Evolutionary conservation across 2,113 vertebrate genomes (phyloP), one percentile per base, ranked within the genome.

Genomic region (Rostratula benghalensis): DNA sequence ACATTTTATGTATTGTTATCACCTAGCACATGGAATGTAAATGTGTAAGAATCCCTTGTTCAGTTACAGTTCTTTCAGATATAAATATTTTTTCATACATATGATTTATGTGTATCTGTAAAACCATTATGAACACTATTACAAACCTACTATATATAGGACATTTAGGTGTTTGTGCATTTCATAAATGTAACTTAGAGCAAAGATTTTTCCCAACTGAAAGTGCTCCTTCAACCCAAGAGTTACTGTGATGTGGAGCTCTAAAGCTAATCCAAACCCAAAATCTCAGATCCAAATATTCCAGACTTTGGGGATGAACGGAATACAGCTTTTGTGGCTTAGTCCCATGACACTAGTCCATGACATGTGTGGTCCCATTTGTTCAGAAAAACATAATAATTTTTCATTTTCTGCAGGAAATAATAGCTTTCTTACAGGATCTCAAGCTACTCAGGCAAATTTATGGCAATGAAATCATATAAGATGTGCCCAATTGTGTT

Each of bases 341-440:
- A 83, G 79, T 78, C 76, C 57, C 76, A 86, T 87, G 59, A 96
- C 50, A 80, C 41, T 39, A 83, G 53, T 30, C n/a, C 45, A 83
- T 80, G 67, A 46, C 41, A 65, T 74, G 83, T 90, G 92, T 83
- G 93, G 94, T 90, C 88, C 27, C 22, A 67, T 77, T 93, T 80
- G 39, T 94, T 83, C 39, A 92, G 64, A 92, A 96, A 89, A 93
- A 41, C n/a, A 48, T 39, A 81, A 3, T 31, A 0, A 3, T 51
- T 70, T 69, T 43, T 57, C 23, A 51, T 84, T 94, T 95, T 82
- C 68, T 86, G 43, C 68, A 83, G 46, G 79, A 69, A 86, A 92
- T 31, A 96, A 92, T 45, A 85, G 90, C 59, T 78, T 94, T 86
- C 43, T 88, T 88, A 70, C 75, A 93, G 73, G 59, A 86, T 80